Evolutionary conservation across 2,888 invertebrate genomes (phyloP).

Genomic region (Anagyrus pseudococci): DNA sequence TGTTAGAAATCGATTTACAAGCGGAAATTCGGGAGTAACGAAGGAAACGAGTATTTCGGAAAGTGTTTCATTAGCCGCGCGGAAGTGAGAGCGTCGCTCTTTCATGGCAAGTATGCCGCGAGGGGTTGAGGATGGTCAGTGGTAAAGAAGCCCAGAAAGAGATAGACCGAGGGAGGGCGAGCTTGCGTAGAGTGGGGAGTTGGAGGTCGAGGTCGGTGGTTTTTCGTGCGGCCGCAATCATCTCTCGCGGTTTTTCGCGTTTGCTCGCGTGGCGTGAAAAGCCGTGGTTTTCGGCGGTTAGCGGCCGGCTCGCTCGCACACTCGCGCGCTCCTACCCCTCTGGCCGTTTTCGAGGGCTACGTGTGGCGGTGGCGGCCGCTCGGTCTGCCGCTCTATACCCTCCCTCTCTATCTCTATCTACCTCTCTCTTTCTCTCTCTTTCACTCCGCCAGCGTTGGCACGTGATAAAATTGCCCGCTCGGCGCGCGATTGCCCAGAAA

Average conservation of each 20-base stretch:
- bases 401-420: too few species aligned
- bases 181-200: not conserved
- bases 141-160: too few species aligned
- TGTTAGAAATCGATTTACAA: conserved; percentile 28
- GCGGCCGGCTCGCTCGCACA: not conserved
- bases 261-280: conserved; percentile 40
- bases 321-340: conserved; percentile 27
- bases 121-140: not conserved
- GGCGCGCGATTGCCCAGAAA: conserved; percentile 45
- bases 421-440: too few species aligned
- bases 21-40: conserved; percentile 37
- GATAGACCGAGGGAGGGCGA: not conserved
- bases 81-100: too few species aligned
- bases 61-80: conserved; percentile 37
- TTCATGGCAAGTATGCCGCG: conserved; percentile 21
- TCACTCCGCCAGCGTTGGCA: too few species aligned
- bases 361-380: too few species aligned
- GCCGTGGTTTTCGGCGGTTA: conserved; percentile 35
- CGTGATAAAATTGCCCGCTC: conserved; percentile 53
- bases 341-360: too few species aligned
- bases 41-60: conserved; percentile 37
- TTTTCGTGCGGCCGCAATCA: conserved; percentile 50
- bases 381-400: too few species aligned
- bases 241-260: conserved; percentile 49
- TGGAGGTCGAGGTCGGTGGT: conserved; percentile 41